Base-by-base conservation (phyloP, 1,140 invertebrate genomes). In the Kradibia gibbosae region DNA sequence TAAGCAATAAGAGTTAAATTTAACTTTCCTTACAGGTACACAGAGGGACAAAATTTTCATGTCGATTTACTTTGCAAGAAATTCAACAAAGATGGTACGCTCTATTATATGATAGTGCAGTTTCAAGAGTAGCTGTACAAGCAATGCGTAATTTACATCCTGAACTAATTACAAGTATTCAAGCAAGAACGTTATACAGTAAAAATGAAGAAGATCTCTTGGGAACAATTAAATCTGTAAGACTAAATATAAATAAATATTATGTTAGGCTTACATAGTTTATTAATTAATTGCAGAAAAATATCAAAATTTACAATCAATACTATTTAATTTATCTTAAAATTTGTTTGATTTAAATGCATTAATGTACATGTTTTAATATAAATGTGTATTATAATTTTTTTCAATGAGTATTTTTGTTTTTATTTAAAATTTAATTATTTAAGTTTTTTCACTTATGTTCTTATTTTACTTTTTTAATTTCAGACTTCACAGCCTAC, bases 61-160 rank as follows among this genome's bases (percentile, higher is more conserved):
- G 97, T 88, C 95, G 96, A 83, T 99, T 99, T 88, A 98, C 97
- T 0, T 90, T 99, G 20, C 95, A 96, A 89, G 98, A 99, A 89
- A 94, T 99, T 39, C 97, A 99, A 87, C 96, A 98, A 81, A 93
- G 98, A 79, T 99, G 98, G 98, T 98, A 98, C 92, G 96, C 97
- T 15, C 88, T 99, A 67, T 91, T 99, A 3, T 99, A 99, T 90
- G 97, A 99, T 91, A 95, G 96, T 62, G 94, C 95, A 60, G 94
- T 97, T 53, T 97, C 95, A 17, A 93, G 97, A 84, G 94, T 98
- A 60, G 97, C 98, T 34, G 94, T 98, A 11, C 94, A 95, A 82
- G 97, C 98, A 0, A 98, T 99, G 94, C 93, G 96, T 53, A 97
- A 98, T 92, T 92, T 99, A 65, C 97, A 98, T 92, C 96, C 97